These are phyloP conservation scores for Dichetophora obliterata DNA, from an alignment of 2,888 invertebrate genomes.

Conservation along the genomic window DNA sequence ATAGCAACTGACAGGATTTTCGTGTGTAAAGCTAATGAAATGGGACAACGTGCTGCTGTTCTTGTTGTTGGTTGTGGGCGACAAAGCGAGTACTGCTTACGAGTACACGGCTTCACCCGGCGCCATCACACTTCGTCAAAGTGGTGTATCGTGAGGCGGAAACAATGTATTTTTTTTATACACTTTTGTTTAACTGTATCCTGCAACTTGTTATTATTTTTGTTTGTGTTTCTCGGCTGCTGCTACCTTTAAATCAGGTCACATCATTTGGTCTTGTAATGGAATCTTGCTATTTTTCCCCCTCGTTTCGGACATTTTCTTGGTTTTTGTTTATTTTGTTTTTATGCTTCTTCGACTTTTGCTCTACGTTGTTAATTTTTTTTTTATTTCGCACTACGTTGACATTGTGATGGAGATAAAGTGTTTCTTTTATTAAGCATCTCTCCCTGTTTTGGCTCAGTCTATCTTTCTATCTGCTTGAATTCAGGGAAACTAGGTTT, in stretches of 20 bases:
- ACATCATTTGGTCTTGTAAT: constrained; percentile 19
- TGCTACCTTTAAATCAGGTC: constrained; percentile 31
- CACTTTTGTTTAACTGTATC: background rate
- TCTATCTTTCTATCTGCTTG: constrained; percentile 10
- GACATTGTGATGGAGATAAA: constrained; percentile 33
- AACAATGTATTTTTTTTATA: background rate
- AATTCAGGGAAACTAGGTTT: constrained; percentile 22
- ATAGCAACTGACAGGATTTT: constrained; percentile 1
- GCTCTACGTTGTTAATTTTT: background rate
- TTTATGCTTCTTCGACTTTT: background rate
- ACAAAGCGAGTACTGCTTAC: background rate
- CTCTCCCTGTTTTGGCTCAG: background rate
- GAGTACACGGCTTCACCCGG: background rate
- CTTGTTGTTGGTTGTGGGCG: constrained; percentile 4
- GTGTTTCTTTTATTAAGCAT: constrained; percentile 34
- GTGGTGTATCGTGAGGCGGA: constrained; percentile 16
- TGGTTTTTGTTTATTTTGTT: background rate
- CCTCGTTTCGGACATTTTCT: background rate
- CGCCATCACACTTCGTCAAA: background rate
- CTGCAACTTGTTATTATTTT: background rate
- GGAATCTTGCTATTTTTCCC: background rate
- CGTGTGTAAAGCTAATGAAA: constrained; percentile 27
- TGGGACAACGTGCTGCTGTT: constrained; percentile 4
- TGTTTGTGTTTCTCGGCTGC: background rate
- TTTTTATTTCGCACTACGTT: background rate